These are phyloP conservation scores for Caenorhabditis sp. DNA, from an alignment of 2,888 invertebrate genomes.

Conservation along the genomic window DNA sequence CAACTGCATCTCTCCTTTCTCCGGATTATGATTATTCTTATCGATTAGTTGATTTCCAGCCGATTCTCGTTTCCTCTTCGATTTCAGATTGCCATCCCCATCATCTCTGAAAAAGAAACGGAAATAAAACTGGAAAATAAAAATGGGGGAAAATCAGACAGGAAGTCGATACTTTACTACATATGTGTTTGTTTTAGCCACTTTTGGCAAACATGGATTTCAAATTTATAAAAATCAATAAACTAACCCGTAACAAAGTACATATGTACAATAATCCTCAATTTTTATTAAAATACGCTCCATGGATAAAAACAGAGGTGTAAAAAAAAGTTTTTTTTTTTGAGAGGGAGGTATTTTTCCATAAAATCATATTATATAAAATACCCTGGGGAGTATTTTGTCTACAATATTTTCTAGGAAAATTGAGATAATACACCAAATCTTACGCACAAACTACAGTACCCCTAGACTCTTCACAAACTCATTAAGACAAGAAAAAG, in stretches of 20 bases:
- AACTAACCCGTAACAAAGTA: too few species aligned
- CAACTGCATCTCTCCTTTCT: slow-evolving; percentile 45
- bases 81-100: neutral
- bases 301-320: too few species aligned
- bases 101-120: neutral
- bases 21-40: neutral
- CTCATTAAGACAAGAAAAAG: neutral
- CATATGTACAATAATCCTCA: too few species aligned
- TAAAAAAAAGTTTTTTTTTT: too few species aligned
- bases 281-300: too few species aligned
- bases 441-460: neutral
- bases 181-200: neutral
- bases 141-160: neutral
- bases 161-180: neutral
- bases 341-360: too few species aligned
- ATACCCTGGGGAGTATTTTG: neutral
- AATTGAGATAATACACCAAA: too few species aligned
- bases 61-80: neutral
- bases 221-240: too few species aligned
- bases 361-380: too few species aligned
- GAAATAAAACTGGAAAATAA: neutral
- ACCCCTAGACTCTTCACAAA: neutral
- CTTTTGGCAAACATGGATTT: too few species aligned
- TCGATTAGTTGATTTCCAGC: neutral
- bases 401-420: neutral